Base-by-base conservation (phyloP, 2,888 invertebrate species). In the Fabriciana adippe region DNA sequence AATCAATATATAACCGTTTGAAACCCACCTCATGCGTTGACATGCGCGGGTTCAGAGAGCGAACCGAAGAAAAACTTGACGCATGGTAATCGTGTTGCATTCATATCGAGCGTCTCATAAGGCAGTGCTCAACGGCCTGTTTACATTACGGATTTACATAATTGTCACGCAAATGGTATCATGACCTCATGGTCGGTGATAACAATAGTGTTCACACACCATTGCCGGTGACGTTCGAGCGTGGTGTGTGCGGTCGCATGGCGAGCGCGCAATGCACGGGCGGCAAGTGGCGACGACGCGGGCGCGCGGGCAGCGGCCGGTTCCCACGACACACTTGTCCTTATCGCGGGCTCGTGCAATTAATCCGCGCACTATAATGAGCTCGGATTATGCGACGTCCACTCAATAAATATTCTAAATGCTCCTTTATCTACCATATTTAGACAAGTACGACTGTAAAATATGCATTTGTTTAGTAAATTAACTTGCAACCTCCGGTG, bases 271-370 rank as follows among this genome's bases (percentile, higher is more conserved):
- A 62, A 69, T 70, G 73, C 55, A 21, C 47, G 1, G 2, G 18
- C 70, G 74, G 79, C 73, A 77, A 74, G 55, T 35, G 73, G 74
- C 75, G 73, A 74, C 75, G 76, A 72, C 66, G 75, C 55, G 75
- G 74, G 77, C 63, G 50, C 73, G 73, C 77, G 3, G 48, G 77
- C 79, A 75, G 74, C 79, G 81, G 72, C 73, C 41, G 80, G 76
- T 90, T 91, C 90, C 86, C 90, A 91, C 90, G 90, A 81, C 89
- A 87, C 87, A 86, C 78, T 84, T 89, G 88, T 82, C 90, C 88
- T 84, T 88, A 88, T 79, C 74, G 75, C 77, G 73, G 71, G 72
- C 72, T 75, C 69, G 69, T 53, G 74, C 73, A 78, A 78, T 78
- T 74, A 77, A 78, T 74, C 75, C 69, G 68, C 66, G 59, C 68